Base-by-base conservation (phyloP, 2,888 invertebrate species). In the Oscheius sp. region DNA sequence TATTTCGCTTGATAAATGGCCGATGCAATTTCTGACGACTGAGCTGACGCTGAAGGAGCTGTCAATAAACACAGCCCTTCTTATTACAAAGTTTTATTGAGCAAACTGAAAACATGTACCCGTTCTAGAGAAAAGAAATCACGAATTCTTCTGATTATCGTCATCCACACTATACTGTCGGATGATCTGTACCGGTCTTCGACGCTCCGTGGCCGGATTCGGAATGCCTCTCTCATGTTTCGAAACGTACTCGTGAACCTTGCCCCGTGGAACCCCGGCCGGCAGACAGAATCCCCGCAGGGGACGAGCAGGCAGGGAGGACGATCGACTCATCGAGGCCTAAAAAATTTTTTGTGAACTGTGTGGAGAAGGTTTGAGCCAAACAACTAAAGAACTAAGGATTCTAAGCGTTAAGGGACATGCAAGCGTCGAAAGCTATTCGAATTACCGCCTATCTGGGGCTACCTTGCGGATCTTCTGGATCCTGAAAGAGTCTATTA, bases 181-280 rank as follows among this genome's bases (percentile, higher is more conserved):
- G 29, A 82, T 78, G 21, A 82, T 82, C 55, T 75, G 74, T 13
- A 82, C 72, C 0, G 82, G 82, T 42, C 58, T 71, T 35, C 75
- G 66, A 5, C 78, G 73, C 53, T 75, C 76, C 33, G 80, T 82
- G 10, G 84, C 85, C 65, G 86, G 85, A 76, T 84, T 84, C 53
- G 81, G 85, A 60, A 84, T 85, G 13, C 86, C 85, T 57, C 81
- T 76, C 74, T 87, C 87, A 76, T 87, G 86, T 51, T 82, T 80
- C 37, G 76, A 77, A 57, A 87, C 78, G 70, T 81, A 87, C 37
- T 85, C 85, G n/a, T 77, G 76, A 2, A 87, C 87, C 60, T 81
- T 77, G 68, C 82, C 82, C 35, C 79, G 75, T 32, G 79, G 76
- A 21, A 81, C 79, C 4, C 81, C 81, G 50, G 68, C 74, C 32